These are phyloP conservation scores for Enteromius afrohamiltoni DNA, from an alignment of 2,797 vertebrate species.

Conservation along the genomic window DNA sequence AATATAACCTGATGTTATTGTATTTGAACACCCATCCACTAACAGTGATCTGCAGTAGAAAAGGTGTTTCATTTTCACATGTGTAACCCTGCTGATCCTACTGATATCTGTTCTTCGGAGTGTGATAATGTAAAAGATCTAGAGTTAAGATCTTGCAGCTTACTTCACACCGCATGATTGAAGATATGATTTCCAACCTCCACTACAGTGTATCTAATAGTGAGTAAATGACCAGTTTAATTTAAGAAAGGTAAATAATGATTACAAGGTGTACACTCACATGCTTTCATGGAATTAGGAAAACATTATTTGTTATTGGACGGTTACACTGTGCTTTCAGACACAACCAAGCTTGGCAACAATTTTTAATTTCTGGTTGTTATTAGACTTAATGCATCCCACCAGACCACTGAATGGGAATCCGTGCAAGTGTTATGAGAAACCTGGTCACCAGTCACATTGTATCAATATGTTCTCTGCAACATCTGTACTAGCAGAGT, in stretches of 20 bases:
- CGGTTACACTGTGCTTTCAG: neutral
- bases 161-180: constrained; percentile 1
- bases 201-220: neutral
- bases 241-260: neutral
- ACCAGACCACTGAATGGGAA: neutral
- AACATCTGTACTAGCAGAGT: neutral
- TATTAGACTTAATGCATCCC: neutral
- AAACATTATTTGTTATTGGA: neutral
- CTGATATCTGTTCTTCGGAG: constrained; percentile 62
- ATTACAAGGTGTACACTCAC: neutral
- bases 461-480: neutral
- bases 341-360: neutral
- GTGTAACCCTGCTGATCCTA: constrained; percentile 45
- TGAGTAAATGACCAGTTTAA: neutral
- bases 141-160: constrained; percentile 58
- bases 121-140: constrained; percentile 63
- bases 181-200: constrained; percentile 1
- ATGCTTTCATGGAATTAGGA: neutral
- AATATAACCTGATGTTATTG: constrained; percentile 17
- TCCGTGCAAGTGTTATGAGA: neutral
- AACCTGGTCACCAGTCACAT: neutral
- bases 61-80: constrained; percentile 64
- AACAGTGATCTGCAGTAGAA: constrained; percentile 24
- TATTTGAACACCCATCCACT: constrained; percentile 24
- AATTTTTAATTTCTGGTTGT: neutral